Percentiles rank a stretch among this genome's conserved stretches.
These are phyloP conservation scores for Orthosia cruda DNA, from an alignment of 2,888 invertebrate genomes.

Conservation along the genomic window DNA sequence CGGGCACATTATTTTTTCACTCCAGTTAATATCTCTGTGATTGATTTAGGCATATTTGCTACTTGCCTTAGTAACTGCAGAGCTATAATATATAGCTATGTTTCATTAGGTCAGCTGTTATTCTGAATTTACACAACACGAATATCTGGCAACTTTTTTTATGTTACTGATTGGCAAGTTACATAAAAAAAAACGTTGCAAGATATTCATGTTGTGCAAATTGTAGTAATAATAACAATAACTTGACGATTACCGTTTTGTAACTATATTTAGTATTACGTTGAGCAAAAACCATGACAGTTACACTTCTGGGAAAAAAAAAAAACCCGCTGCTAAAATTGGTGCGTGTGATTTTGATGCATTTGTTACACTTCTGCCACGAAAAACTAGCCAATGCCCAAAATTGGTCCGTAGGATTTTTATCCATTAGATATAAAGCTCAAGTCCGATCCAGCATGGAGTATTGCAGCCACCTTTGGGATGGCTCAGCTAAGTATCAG, in stretches of 20 bases:
- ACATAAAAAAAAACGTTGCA: constrained; percentile 38
- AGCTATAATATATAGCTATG: background rate
- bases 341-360: constrained; percentile 9
- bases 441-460: no score
- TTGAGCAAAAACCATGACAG: constrained; percentile 8
- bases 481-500: no score
- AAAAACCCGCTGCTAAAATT: background rate
- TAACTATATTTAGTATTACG: constrained; percentile 19
- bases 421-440: no score
- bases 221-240: constrained; percentile 29
- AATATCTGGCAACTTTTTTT: no score
- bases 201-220: constrained; percentile 35
- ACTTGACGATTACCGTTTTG: constrained; percentile 17
- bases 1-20: no score
- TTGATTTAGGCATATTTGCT: background rate
- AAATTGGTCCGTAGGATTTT: background rate
- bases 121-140: background rate
- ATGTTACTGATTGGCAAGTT: constrained; percentile 8
- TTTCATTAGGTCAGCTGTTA: constrained; percentile 2
- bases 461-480: no score
- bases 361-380: background rate
- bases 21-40: no score
- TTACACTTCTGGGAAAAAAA: constrained; percentile 14
- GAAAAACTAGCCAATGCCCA: background rate
- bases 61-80: background rate